Base-by-base conservation (phyloP, 2,797 vertebrate species). In the Dermochelys coriacea region DNA sequence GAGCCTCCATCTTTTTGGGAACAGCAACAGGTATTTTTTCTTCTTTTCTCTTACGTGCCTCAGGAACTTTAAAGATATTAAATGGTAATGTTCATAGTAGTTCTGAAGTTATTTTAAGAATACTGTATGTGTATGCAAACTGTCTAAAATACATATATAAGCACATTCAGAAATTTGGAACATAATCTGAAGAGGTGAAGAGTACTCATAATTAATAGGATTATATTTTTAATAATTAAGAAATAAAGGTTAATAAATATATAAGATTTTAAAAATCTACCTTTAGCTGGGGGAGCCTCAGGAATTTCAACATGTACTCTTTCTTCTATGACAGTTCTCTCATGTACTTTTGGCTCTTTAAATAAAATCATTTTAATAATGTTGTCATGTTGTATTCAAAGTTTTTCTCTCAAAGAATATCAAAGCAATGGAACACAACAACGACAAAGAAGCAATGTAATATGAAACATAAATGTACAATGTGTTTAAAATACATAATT, bases 31-130 rank as follows among this genome's bases (percentile, higher is more conserved):
- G 96, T 29, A 97, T 96, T 84, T 98, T 93, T n/a, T 97, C 98
- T 92, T 98, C 98, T 90, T 95, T 90, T 84, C 94, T 98, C 95
- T 98, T 98, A 97, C 94, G 94, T 50, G 97, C 97, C 94, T 98
- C 83, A 82, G 84, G 97, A 97, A 98, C 98, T 99, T 98, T 86
- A 97, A 98, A 98, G 93, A 96, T 82, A 95, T 68, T 11, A 87
- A 91, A 90, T 90, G 82, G 5, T 19, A 68, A 75, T 47, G 9
- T 57, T 27, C 3, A 5, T 5, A 89, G 6, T 77, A 88, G 87
- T 91, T 87, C 8, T 89, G 49, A 91, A 87, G 90, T 64, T 11
- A 4, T 86, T 91, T 95, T 47, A 93, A 71, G 86, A 90, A 77
- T 64, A n/a, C 83, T 68, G 19, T 61, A n/a, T 37, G 2, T 31